phyloP scores from a whole-genome alignment of 2,797 vertebrate species.

The Uromys caudimaculatus region DNA sequence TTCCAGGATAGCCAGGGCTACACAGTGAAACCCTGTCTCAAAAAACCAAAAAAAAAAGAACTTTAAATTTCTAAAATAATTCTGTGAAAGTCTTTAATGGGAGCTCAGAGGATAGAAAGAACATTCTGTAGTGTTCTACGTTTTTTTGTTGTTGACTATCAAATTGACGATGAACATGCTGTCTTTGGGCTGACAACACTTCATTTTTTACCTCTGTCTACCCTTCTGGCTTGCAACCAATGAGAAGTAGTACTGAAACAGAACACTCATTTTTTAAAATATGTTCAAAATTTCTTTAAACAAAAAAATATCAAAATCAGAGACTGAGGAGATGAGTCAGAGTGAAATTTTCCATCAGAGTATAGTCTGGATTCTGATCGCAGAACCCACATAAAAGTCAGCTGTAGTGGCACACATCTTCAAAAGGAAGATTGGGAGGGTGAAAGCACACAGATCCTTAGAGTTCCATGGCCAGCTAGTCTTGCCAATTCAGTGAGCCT shows the following conservation, averaged over 20 bases:
- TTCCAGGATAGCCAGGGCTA: too few species aligned
- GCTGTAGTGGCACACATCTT: not conserved
- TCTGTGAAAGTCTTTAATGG: conserved; percentile 23
- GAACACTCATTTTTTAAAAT: not conserved
- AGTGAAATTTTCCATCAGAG: not conserved
- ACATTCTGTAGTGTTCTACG: conserved; percentile 8
- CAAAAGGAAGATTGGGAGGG: too few species aligned
- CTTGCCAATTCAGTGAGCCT: not conserved
- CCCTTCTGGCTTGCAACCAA: not conserved
- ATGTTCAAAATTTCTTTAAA: conserved; percentile 39
- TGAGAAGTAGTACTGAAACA: not conserved
- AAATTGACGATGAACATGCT: conserved; percentile 55
- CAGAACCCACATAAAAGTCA: not conserved
- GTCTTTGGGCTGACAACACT: not conserved
- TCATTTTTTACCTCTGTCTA: conserved; percentile 56
- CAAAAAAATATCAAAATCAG: not conserved
- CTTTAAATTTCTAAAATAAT: conserved; percentile 69
- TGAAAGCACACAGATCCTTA: not conserved
- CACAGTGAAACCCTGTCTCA: too few species aligned
- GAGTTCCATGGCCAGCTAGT: not conserved
- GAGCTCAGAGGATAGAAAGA: conserved; percentile 31
- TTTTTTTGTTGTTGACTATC: not conserved
- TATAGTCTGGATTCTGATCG: not conserved
- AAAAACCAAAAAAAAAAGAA: too few species aligned
- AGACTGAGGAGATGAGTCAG: not conserved